phyloP scores from a whole-genome alignment of 2,797 vertebrate genomes.

The Myripristis jacobus region DNA sequence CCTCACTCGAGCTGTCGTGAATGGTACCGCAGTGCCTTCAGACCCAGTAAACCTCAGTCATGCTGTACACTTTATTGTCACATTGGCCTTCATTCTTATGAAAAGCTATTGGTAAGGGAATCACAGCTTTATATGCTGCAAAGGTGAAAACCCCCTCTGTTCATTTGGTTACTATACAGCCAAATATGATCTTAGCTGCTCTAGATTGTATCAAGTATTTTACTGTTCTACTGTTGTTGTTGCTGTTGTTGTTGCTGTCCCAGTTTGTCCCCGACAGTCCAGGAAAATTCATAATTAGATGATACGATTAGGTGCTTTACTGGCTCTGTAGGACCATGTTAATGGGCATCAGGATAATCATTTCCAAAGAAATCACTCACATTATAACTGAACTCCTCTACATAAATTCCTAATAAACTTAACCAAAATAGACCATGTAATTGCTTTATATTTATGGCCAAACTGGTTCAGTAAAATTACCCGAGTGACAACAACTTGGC shows the following conservation, averaged over 20 bases:
- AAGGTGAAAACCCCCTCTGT: slow-evolving; percentile 31
- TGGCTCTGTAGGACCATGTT: slow-evolving; percentile 12
- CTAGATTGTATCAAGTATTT: slow-evolving; percentile 31
- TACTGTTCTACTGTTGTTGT: slow-evolving; percentile 48
- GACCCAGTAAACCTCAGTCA: slow-evolving; percentile 62
- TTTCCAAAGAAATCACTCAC: background rate
- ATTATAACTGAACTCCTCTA: background rate
- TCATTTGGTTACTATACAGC: slow-evolving; percentile 66
- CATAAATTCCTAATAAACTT: too few species aligned
- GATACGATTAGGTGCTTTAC: slow-evolving; percentile 22
- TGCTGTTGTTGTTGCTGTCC: slow-evolving; percentile 48
- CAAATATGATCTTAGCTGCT: slow-evolving; percentile 20
- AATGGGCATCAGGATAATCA: slow-evolving; percentile 16
- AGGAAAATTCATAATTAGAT: slow-evolving; percentile 25
- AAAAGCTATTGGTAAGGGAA: slow-evolving; percentile 58
- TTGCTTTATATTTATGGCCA: background rate
- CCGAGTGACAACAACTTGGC: too few species aligned
- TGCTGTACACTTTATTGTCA: slow-evolving; percentile 42
- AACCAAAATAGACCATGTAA: background rate
- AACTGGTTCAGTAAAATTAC: too few species aligned
- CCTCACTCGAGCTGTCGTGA: slow-evolving; percentile 29
- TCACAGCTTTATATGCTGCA: slow-evolving; percentile 53
- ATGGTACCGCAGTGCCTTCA: slow-evolving; percentile 43
- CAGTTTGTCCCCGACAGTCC: slow-evolving; percentile 41
- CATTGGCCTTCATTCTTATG: slow-evolving; percentile 35